These are phyloP conservation scores for Mustela lutreola DNA, from an alignment of 2,113 vertebrate genomes.

Conservation along the genomic window DNA sequence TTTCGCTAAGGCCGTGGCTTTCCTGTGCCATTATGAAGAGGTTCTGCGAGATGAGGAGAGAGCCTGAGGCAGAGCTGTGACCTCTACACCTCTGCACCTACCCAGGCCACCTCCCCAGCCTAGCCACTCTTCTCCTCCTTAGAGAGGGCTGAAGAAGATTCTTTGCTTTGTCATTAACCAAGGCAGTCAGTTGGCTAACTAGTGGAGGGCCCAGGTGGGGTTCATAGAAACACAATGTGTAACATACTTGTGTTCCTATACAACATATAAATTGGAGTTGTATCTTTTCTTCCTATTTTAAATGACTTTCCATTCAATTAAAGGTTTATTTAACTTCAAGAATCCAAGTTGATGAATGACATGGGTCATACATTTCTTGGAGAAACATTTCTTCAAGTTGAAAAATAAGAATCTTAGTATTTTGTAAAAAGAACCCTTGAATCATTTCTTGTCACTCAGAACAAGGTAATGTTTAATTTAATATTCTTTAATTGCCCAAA, in stretches of 20 bases:
- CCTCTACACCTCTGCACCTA: fast-evolving
- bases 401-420: not conserved
- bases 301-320: not conserved
- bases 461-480: not conserved
- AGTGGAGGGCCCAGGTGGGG: not conserved
- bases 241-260: not conserved
- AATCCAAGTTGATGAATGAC: not conserved
- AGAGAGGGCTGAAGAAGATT: not conserved
- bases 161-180: not conserved
- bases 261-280: not conserved
- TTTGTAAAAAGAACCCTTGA: not conserved
- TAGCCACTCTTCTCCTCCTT: fast-evolving
- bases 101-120: not conserved
- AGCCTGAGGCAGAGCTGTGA: not conserved
- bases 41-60: not conserved
- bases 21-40: not conserved
- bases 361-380: not conserved
- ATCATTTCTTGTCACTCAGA: not conserved
- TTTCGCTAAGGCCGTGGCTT: not conserved
- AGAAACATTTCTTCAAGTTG: not conserved
- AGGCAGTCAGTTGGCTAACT: not conserved
- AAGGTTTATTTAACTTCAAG: not conserved
- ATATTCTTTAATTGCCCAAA: not conserved
- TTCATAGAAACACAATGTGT: not conserved
- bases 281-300: not conserved